Base-by-base conservation (phyloP, 2,797 vertebrate genomes). In the Bradypus variegatus region DNA sequence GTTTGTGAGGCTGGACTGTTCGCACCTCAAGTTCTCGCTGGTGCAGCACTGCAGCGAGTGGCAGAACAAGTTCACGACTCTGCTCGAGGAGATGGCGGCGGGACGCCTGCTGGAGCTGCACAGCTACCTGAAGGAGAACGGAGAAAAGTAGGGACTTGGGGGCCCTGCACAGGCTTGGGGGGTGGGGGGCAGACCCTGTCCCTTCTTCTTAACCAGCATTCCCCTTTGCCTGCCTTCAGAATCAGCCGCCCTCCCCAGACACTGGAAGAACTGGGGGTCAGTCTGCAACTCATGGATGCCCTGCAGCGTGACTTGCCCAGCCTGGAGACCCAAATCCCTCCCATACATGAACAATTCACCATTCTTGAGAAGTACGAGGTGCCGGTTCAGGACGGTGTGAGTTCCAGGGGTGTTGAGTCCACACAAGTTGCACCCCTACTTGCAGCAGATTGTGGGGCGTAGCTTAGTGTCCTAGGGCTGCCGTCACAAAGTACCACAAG, bases 11-110 rank as follows among this genome's bases (percentile, higher is more conserved):
- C 97, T 99, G 95, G 98, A 99, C 96, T 98, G 98, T 94, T 98
- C 98, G 5, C 98, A 97, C 0, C 98, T 99, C 77, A 98, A 99
- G 96, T 97, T 97, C 38, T 97, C 98, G 0, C 94, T 99, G 96
- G 97, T 98, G 85, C 98, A 98, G 93, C 98, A 99, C 92, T 99
- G 98, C 96, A 98, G 95, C 2, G 98, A 98, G 94, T 99, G 98
- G 98, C 98, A 99, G 97, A 97, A 97, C 93, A 98, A 98, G 96
- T 98, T 98, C 94, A 99, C 98, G 1, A 96, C 98, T 58, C 98
- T 99, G 93, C 98, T 99, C 86, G 97, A 96, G 58, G 96, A 97
- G 94, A 98, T 98, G 97, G 98, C 98, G 8, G 97, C 96, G 29
- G 94, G 69, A 33, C 96, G 95, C 67, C 97, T 99, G 25, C 89